A percentile compares a stretch with the other conserved stretches of the same genome.
Evolutionary conservation across 2,113 vertebrate species (phyloP).

Genomic region (Cavia aperea): DNA sequence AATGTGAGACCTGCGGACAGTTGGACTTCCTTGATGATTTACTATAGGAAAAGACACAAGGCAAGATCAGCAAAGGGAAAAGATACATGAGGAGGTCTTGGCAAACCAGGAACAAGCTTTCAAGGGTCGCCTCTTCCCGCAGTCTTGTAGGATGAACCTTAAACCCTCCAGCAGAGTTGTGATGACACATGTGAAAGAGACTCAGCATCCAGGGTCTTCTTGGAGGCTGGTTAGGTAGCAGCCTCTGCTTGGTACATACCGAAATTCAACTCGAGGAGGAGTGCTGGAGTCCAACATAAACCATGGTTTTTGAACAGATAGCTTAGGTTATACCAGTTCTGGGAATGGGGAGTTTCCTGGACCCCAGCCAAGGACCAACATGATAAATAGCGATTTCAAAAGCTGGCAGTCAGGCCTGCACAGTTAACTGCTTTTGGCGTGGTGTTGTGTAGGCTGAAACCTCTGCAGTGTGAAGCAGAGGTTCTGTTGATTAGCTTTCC

Average conservation of each 20-base stretch:
- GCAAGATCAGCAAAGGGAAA: neutral
- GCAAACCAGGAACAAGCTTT: neutral
- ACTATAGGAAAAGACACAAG: neutral
- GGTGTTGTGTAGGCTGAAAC: neutral
- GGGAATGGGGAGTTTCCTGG: neutral
- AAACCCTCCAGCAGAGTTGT: neutral
- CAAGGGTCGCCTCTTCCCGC: neutral
- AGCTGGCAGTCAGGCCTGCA: neutral
- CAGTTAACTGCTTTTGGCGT: neutral
- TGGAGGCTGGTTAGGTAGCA: neutral
- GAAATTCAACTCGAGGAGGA: neutral
- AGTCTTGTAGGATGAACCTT: neutral
- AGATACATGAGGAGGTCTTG: neutral
- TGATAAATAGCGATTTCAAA: neutral
- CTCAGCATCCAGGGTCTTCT: neutral
- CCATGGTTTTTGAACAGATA: neutral
- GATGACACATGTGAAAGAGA: neutral
- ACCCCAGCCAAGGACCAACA: neutral
- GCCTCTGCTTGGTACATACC: neutral
- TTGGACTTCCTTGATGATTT: neutral
- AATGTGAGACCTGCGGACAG: neutral
- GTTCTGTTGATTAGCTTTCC: neutral
- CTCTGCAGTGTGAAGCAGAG: neutral
- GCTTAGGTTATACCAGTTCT: neutral
- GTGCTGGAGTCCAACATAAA: neutral